phyloP scores from a whole-genome alignment of 1,140 invertebrate species.

The Sitobion miscanthi region DNA sequence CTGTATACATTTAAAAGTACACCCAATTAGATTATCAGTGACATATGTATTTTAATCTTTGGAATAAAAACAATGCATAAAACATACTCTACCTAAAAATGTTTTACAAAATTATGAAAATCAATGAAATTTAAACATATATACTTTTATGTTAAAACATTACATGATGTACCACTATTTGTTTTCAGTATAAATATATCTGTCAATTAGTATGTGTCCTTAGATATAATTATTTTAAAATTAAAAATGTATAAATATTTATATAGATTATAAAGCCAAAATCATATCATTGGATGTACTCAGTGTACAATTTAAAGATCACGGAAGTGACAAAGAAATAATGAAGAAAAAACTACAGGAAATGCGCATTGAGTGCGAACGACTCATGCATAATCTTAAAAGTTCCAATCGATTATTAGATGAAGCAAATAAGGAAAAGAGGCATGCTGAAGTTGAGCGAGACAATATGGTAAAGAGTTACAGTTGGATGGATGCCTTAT shows the following conservation, averaged over 20 bases:
- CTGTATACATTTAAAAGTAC: no score
- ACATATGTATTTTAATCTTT: no score
- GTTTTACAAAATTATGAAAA: no score
- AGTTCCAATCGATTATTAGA: conserved; percentile 46
- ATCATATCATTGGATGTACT: conserved; percentile 22
- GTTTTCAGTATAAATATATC: neutral
- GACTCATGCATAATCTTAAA: conserved; percentile 50
- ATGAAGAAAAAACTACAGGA: conserved; percentile 40
- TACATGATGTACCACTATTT: neutral
- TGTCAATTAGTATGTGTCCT: neutral
- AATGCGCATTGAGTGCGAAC: conserved; percentile 36
- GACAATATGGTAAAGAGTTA: conserved; percentile 20
- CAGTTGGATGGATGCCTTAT: neutral
- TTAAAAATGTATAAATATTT: neutral
- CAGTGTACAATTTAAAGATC: conserved; percentile 38
- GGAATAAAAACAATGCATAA: neutral
- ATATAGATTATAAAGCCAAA: conserved; percentile 49
- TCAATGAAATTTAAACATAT: no score
- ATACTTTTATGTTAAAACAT: no score
- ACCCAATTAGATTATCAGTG: no score
- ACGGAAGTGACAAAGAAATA: conserved; percentile 38
- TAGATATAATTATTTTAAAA: neutral
- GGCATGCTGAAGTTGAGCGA: conserved; percentile 38
- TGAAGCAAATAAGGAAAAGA: conserved; percentile 51
- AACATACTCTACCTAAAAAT: no score